Evolutionary conservation across 2,113 vertebrate species (phyloP).

Genomic region (Onychostruthus taczanowskii): DNA sequence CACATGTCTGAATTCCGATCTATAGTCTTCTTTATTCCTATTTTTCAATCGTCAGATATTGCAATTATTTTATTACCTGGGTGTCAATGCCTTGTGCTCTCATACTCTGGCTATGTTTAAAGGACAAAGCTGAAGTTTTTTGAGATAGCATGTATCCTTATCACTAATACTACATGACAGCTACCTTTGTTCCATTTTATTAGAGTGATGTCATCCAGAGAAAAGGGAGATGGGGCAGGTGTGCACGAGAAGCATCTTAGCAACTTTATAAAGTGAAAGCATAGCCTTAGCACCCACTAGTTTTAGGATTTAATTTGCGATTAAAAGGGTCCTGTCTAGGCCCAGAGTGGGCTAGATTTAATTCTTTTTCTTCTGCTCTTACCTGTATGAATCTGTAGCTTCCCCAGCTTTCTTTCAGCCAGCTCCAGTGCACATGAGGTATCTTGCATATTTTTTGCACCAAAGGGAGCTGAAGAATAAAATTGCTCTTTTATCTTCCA

Average conservation of each 20-base stretch:
- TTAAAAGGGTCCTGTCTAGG: background rate
- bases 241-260: background rate
- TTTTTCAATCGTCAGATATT: background rate
- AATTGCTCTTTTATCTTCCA: constrained; percentile 68
- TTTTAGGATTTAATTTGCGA: background rate
- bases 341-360: background rate
- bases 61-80: background rate
- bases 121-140: background rate
- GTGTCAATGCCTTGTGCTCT: background rate
- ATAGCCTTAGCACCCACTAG: background rate
- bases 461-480: background rate
- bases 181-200: background rate
- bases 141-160: background rate
- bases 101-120: background rate
- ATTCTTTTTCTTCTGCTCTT: background rate
- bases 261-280: background rate
- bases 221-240: background rate
- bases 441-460: background rate
- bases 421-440: background rate
- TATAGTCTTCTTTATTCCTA: background rate
- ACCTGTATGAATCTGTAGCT: background rate
- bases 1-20: background rate
- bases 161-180: background rate
- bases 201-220: background rate
- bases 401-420: background rate